phyloP scores from a whole-genome alignment of 2,113 vertebrate species.

The Aspiorhynchus laticeps region DNA sequence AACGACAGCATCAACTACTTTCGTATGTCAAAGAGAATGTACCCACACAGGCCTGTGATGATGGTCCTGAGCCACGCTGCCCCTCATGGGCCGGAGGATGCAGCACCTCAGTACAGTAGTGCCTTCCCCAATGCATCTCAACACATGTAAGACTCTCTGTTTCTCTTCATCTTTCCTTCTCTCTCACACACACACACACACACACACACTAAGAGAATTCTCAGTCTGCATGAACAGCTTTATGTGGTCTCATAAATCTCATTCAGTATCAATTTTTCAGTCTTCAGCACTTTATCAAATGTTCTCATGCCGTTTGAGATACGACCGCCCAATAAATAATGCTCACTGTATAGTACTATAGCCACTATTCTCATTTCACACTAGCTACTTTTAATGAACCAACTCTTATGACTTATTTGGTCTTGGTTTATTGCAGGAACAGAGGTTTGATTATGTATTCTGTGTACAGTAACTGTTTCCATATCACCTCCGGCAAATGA shows the following conservation, averaged over 20 bases:
- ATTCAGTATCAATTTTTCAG: neutral
- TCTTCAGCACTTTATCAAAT: neutral
- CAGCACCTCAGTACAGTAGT: slow-evolving; percentile 91
- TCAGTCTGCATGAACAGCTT: slow-evolving; percentile 6
- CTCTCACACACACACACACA: neutral
- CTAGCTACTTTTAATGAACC: slow-evolving; percentile 21
- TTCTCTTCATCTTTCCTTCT: neutral
- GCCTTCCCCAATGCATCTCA: slow-evolving; percentile 94
- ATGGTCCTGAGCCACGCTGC: slow-evolving; percentile 97
- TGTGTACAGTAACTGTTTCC: slow-evolving; percentile 48
- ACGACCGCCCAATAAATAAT: slow-evolving; percentile 4
- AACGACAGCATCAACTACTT: slow-evolving; percentile 96
- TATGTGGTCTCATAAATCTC: slow-evolving; percentile 2
- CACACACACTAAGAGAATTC: neutral
- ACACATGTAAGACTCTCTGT: slow-evolving; percentile 87
- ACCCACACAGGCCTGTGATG: slow-evolving; percentile 90
- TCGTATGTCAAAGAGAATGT: slow-evolving; percentile 92
- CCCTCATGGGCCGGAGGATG: slow-evolving; percentile 94
- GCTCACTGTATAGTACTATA: neutral
- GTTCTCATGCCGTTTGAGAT: neutral
- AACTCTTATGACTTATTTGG: neutral
- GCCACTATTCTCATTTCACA: neutral
- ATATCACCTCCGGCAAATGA: slow-evolving; percentile 60
- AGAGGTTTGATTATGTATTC: slow-evolving; percentile 7
- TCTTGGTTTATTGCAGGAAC: slow-evolving; percentile 10